Base-by-base conservation (phyloP, 2,797 vertebrate species). In the Channa striata region DNA sequence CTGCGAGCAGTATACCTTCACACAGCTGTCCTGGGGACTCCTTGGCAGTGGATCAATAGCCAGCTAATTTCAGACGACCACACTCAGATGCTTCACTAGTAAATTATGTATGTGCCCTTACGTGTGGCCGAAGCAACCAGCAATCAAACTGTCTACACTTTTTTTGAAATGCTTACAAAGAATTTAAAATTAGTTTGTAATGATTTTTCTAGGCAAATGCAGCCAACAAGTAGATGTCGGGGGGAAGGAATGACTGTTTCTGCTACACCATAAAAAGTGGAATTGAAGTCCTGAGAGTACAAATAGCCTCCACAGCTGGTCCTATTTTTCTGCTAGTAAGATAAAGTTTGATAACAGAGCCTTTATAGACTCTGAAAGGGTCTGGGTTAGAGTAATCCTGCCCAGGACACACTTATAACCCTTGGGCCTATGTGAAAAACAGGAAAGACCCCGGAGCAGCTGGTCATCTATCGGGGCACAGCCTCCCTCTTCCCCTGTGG, bases 271-370 rank as follows among this genome's bases (percentile, higher is more conserved):
- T 88, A 77, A 85, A 87, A 79, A 72, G 63, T 58, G n/a, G 56
- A 85, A 86, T 71, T 76, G 75, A 81, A 77, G 68, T 76, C 68
- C 51, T 39, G 44, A 43, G 49, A 75, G 68, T 74, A 77, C 68
- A 81, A 82, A 85, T 80, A 54, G 59, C 73, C 71, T 81, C 68
- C 77, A 69, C 54, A 77, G 65, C 74, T 42, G 56, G 64, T 77
- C 68, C 63, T 82, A 82, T 86, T 81, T 86, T 73, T 85, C 79
- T 59, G 20, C 62, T 68, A 57, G 67, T 68, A 65, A 81, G 73
- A 88, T 80, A 77, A 85, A 82, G 80, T 83, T 81, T 77, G 79
- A 88, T 85, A 88, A 81, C 53, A 30, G 13, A 68, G 59, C 63
- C 66, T 83, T 87, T 86, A 86, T 74, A 76, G 53, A 78, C 77